These are phyloP conservation scores for Pampusana beccarii DNA, from an alignment of 2,113 vertebrate genomes.

Conservation along the genomic window DNA sequence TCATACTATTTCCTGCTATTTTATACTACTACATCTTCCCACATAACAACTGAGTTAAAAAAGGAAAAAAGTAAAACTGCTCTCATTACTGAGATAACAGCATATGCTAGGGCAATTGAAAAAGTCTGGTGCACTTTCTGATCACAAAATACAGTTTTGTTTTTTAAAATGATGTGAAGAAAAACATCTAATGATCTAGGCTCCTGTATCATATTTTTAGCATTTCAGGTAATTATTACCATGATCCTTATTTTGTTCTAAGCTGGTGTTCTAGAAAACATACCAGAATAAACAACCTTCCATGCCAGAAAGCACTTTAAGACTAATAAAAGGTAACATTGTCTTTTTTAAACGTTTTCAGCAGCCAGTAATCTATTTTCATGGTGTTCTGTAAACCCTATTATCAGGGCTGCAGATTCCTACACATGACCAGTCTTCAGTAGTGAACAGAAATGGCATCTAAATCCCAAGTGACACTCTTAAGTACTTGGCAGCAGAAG, in stretches of 20 bases:
- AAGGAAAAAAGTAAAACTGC: slow-evolving; percentile 27
- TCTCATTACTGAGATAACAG: slow-evolving; percentile 53
- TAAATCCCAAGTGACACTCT: slow-evolving; percentile 71
- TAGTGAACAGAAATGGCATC: slow-evolving; percentile 70
- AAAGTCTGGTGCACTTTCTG: slow-evolving; percentile 15
- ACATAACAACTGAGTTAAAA: slow-evolving; percentile 62
- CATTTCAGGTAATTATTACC: not conserved
- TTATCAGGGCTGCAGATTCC: slow-evolving; percentile 66
- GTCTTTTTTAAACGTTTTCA: slow-evolving; percentile 28
- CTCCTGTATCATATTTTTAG: not conserved
- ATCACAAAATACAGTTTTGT: not conserved
- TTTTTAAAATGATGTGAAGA: not conserved
- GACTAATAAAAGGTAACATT: slow-evolving; percentile 40
- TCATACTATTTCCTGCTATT: slow-evolving; percentile 60
- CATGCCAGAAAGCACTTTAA: slow-evolving; percentile 1
- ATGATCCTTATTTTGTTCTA: not conserved
- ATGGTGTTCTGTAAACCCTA: slow-evolving; percentile 58
- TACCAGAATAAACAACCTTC: not conserved
- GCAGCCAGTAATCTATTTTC: slow-evolving; percentile 62
- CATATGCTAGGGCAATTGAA: slow-evolving; percentile 54
- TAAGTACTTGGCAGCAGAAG: slow-evolving; percentile 74
- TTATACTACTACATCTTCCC: slow-evolving; percentile 57
- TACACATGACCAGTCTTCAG: slow-evolving; percentile 69
- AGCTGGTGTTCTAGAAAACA: not conserved
- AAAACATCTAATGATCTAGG: not conserved